phyloP scores from a whole-genome alignment of 53 echinoderm and acorn worm genomes.

The Pentamera pediparva region DNA sequence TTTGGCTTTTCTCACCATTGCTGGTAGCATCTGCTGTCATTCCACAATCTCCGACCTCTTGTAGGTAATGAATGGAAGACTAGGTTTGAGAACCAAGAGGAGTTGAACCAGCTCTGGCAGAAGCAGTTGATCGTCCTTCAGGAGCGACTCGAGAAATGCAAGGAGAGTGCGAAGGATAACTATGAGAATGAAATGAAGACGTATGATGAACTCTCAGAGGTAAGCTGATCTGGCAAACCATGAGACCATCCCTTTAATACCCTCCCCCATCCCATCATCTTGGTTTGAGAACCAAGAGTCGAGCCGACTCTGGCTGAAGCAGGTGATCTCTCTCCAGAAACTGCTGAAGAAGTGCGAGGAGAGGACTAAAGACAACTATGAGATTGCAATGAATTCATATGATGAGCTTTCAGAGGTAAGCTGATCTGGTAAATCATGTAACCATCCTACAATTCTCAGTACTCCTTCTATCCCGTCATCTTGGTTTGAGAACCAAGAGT shows the following conservation, averaged over 20 bases:
- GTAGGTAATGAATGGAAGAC: conserved; percentile 99
- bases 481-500: conserved; percentile 83
- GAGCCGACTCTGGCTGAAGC: conserved; percentile 82
- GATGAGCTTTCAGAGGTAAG: conserved; percentile 94
- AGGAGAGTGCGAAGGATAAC: conserved; percentile 83
- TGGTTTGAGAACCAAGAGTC: conserved; percentile 89
- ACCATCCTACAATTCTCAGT: no score
- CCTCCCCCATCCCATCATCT: no score
- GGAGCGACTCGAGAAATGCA: conserved; percentile 73
- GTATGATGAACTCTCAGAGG: conserved; percentile 95
- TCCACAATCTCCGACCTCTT: no score
- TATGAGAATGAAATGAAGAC: conserved; percentile 75
- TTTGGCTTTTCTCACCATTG: no score
- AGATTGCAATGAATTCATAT: conserved; percentile 72
- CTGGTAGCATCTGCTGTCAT: no score
- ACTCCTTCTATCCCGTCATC: conserved; percentile 81
- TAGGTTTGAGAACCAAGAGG: conserved; percentile 87
- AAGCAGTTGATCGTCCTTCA: conserved; percentile 75
- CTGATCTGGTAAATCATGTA: no score
- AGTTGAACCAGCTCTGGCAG: conserved; percentile 78
- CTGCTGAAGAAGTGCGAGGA: conserved; percentile 71
- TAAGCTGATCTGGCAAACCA: no score
- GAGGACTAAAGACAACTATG: conserved; percentile 80
- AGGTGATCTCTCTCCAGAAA: conserved; percentile 64
- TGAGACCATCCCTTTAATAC: background rate